Evolutionary conservation across 2,888 invertebrate genomes (phyloP).

Genomic region (Allolobophora icterica): DNA sequence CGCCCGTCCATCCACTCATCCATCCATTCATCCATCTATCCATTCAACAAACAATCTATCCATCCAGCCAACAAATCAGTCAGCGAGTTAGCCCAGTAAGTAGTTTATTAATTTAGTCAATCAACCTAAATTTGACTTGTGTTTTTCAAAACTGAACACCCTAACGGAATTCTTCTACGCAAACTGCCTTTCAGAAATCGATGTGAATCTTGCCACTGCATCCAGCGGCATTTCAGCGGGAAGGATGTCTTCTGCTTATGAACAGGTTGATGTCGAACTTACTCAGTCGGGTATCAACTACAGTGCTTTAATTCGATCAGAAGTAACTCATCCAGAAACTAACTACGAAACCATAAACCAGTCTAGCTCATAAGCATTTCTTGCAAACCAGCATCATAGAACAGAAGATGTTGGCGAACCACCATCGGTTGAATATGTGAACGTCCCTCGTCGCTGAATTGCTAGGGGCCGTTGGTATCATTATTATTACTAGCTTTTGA

Average conservation of each 20-base stretch:
- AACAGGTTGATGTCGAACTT: neutral
- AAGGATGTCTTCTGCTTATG: neutral
- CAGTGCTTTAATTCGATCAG: neutral
- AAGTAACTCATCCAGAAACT: neutral
- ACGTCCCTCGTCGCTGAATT: neutral
- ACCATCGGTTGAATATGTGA: neutral
- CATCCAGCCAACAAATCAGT: neutral
- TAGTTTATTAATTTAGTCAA: neutral
- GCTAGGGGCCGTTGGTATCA: no score
- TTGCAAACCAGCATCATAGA: neutral
- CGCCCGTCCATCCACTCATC: neutral
- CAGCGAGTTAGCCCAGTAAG: neutral
- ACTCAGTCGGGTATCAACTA: neutral
- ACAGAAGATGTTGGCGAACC: neutral
- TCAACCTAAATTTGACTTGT: no score
- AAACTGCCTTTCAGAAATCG: neutral
- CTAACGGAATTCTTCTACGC: neutral
- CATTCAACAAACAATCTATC: no score
- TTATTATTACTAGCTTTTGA: no score
- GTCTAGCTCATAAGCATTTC: neutral
- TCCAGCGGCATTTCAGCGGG: neutral
- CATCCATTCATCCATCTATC: neutral
- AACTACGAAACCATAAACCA: neutral
- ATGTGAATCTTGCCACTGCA: neutral
- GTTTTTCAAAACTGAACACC: neutral